phyloP scores from a whole-genome alignment of 2,888 invertebrate species.

The Amphimallon solstitiale region DNA sequence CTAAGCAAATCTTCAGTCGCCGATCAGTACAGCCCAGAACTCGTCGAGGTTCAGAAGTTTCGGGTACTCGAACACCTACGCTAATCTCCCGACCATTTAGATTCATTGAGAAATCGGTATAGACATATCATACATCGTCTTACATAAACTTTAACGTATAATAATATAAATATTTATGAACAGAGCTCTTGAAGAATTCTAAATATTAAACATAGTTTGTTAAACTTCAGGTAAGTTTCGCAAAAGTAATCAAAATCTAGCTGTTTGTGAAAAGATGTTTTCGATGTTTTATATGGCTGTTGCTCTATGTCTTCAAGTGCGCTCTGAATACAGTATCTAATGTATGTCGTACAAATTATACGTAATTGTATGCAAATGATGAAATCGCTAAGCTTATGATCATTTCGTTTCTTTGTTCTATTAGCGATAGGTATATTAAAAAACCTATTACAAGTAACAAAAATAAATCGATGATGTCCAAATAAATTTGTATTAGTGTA shows the following conservation, averaged over 20 bases:
- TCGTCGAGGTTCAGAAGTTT: slow-evolving; percentile 24
- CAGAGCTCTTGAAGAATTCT: background rate
- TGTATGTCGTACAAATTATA: too few species aligned
- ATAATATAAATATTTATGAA: slow-evolving; percentile 9
- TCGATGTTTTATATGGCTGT: slow-evolving; percentile 1
- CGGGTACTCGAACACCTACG: slow-evolving; percentile 7
- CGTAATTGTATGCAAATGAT: too few species aligned
- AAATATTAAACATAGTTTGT: background rate
- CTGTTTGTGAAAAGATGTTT: background rate
- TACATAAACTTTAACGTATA: background rate
- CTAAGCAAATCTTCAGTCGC: slow-evolving; percentile 19
- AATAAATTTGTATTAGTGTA: too few species aligned
- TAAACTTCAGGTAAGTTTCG: slow-evolving; percentile 17
- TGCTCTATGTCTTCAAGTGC: background rate
- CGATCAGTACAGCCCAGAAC: slow-evolving; percentile 23
- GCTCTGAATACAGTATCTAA: too few species aligned
- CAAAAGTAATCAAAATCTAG: slow-evolving; percentile 6
- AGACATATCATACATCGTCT: background rate
- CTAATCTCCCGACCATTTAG: background rate
- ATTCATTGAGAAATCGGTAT: background rate
- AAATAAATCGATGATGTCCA: too few species aligned
- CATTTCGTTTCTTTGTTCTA: too few species aligned
- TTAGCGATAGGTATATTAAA: too few species aligned
- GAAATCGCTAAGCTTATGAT: too few species aligned
- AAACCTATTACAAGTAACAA: too few species aligned